Conservation (phyloP, 2,113 vertebrate species). For the Chamaea fasciata region DNA sequence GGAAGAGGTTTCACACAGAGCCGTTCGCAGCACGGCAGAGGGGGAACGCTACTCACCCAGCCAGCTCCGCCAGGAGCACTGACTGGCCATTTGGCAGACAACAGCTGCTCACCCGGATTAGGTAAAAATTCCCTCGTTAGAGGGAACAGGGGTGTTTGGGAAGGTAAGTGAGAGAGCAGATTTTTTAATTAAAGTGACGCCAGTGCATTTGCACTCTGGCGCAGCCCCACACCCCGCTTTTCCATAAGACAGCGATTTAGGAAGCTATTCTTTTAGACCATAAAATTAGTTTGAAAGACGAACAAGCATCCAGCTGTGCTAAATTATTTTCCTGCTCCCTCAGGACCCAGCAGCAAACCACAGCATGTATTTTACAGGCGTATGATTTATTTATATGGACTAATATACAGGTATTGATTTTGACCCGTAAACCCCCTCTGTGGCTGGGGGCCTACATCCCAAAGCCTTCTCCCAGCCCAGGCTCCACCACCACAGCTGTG, state of each 20-base stretch:
- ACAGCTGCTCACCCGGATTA: not conserved
- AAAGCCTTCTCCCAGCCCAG: not conserved
- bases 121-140: not conserved
- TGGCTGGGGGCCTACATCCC: not conserved
- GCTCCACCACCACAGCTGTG: not conserved
- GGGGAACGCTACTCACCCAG: not conserved
- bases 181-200: not conserved
- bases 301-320: slow-evolving; percentile 42
- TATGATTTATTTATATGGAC: slow-evolving; percentile 20
- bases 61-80: not conserved
- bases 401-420: slow-evolving; percentile 27
- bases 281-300: not conserved
- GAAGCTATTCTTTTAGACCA: not conserved
- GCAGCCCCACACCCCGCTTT: not conserved
- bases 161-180: not conserved
- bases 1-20: slow-evolving; percentile 13
- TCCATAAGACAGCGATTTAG: not conserved
- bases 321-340: slow-evolving; percentile 11
- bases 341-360: slow-evolving; percentile 14
- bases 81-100: slow-evolving; percentile 6
- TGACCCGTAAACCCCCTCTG: not conserved
- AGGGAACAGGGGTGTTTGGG: not conserved
- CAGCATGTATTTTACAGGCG: not conserved
- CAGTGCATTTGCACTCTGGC: not conserved
- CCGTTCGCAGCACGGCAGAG: not conserved